These are phyloP conservation scores for Sebastiscus albofasciatus DNA, from an alignment of 2,797 vertebrate genomes.

Conservation along the genomic window DNA sequence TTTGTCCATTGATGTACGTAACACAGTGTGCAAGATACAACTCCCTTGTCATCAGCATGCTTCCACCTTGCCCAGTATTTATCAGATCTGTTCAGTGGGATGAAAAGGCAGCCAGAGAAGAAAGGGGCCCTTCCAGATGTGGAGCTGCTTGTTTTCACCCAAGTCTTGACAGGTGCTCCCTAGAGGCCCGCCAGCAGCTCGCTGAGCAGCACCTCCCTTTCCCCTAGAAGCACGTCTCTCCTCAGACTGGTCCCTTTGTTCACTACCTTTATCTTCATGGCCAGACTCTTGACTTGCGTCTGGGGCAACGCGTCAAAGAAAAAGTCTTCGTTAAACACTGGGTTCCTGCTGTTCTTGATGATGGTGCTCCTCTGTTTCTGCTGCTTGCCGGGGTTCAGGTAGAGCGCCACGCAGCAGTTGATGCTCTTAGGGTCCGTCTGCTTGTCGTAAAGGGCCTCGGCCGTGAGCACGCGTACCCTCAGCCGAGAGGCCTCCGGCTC, in stretches of 20 bases:
- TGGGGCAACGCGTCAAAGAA: conserved; percentile 92
- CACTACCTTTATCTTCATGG: conserved; percentile 95
- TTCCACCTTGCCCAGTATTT: conserved; percentile 28
- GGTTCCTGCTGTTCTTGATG: conserved; percentile 95
- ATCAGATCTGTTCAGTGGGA: conserved; percentile 27
- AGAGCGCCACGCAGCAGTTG: conserved; percentile 94
- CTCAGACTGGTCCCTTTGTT: conserved; percentile 97
- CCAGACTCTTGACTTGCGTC: conserved; percentile 88
- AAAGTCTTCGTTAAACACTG: conserved; percentile 97
- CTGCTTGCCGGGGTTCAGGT: conserved; percentile 94
- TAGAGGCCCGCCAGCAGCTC: conserved; percentile 86
- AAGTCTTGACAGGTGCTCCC: conserved; percentile 58
- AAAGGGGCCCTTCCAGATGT: conserved; percentile 13
- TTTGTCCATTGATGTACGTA: not conserved
- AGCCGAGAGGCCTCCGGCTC: conserved; percentile 87
- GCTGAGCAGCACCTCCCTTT: conserved; percentile 91
- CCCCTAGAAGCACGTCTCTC: conserved; percentile 92
- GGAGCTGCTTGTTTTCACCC: conserved; percentile 27
- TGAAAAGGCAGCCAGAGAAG: conserved; percentile 19
- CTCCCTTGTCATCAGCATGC: conserved; percentile 19
- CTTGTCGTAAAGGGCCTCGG: conserved; percentile 90
- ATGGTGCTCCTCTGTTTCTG: conserved; percentile 98
- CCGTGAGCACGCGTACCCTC: conserved; percentile 88
- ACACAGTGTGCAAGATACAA: conserved; percentile 19
- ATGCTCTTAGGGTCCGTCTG: conserved; percentile 90